Evolutionary conservation across 2,797 vertebrate species (phyloP), one percentile per base, ranked within the genome.

Genomic region (Coendou prehensilis): DNA sequence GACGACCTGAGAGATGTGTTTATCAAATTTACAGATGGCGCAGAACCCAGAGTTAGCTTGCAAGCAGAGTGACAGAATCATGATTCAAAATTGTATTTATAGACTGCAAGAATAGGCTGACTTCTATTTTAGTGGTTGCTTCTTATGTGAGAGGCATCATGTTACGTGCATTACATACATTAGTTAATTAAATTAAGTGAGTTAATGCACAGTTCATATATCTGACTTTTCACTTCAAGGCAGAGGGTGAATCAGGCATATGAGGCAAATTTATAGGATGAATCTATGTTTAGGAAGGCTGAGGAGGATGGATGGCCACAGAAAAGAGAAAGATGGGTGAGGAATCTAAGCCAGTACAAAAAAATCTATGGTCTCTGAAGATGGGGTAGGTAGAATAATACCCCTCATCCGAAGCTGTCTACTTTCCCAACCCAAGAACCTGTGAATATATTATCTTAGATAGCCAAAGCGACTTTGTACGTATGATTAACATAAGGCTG

Each of bases 31-130:
- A 94, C 93, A 97, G 96, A 93, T 82, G 89, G 95, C 14, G 2
- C 2, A 33, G 90, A 90, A 76, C 45, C 54, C 0, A 3, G 50
- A 83, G 93, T 92, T 78, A 91, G 69, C 95, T 91, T 8, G 1
- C 28, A 64, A 95, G 87, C 52, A 20, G 59, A 92, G 86, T 90
- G 92, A 93, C 83, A 94, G 89, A 87, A 87, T 81, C 94, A 95
- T 85, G 94, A 96, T 93, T 93, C 89, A 93, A 95, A 82, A 78
- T 17, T 52, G 26, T 94, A 96, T 95, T 93, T 97, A 93, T 71
- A 95, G 87, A 95, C 45, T 23, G 41, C n/a, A 85, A 94, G 94
- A 90, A 93, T 6, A 94, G 94, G 80, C 28, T 22, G 67, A 9
- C n/a, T 84, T 94, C 93, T 97, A 75, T 97, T 94, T 97, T 18